Conservation (phyloP, 2,888 invertebrate genomes). For the Drosophila formosana region DNA sequence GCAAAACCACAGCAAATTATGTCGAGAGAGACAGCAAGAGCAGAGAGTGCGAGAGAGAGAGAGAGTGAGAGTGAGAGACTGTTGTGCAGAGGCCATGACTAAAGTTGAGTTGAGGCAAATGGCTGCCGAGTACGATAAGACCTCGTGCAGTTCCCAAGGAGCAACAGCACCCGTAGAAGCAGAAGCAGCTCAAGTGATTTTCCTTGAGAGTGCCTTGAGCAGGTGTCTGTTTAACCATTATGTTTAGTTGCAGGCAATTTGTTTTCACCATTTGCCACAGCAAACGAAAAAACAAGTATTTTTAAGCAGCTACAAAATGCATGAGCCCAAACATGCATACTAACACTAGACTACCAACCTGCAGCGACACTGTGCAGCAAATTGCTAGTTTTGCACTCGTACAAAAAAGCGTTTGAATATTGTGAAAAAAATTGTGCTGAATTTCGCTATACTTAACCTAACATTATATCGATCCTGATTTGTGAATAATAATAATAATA, state of each 20-base stretch:
- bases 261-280: conserved; percentile 62
- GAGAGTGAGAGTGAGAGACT: not conserved
- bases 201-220: conserved; percentile 70
- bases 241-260: conserved; percentile 80
- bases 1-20: conserved; percentile 81
- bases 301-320: conserved; percentile 46
- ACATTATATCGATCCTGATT: too few relatives aligned
- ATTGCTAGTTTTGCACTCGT: not conserved
- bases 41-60: not conserved
- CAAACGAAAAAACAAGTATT: conserved; percentile 37
- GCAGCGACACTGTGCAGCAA: conserved; percentile 1
- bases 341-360: not conserved
- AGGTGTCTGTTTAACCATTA: conserved; percentile 80
- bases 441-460: too few relatives aligned
- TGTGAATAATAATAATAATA: too few relatives aligned
- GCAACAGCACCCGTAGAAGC: conserved; percentile 21
- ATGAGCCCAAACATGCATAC: conserved; percentile 21
- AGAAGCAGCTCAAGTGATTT: conserved; percentile 71
- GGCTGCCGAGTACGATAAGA: conserved; percentile 47
- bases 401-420: not conserved
- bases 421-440: not conserved
- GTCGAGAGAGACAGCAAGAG: conserved; percentile 53
- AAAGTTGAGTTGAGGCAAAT: conserved; percentile 36
- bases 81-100: conserved; percentile 36
- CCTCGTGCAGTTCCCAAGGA: conserved; percentile 11